These are phyloP conservation scores for Pelobates fuscus DNA, from an alignment of 2,113 vertebrate species.

Conservation along the genomic window DNA sequence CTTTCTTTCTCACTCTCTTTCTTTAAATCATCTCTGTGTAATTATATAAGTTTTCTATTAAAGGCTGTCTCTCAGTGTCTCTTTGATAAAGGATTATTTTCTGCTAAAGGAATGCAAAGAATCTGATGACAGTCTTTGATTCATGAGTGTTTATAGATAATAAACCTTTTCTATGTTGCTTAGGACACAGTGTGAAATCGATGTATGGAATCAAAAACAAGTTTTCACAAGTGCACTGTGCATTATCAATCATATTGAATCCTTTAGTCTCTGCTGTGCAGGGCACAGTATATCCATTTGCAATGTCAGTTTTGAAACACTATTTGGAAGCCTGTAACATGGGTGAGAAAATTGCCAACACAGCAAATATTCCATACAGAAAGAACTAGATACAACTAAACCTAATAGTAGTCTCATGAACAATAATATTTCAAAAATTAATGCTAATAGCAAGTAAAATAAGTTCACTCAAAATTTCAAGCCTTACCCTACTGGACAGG, in stretches of 20 bases:
- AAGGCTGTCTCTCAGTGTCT: neutral
- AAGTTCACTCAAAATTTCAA: too few relatives aligned
- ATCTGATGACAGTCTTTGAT: neutral
- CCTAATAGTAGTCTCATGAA: neutral
- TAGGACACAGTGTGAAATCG: neutral
- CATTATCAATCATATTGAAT: neutral
- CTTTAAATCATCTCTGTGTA: neutral
- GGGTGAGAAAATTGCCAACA: neutral
- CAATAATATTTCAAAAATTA: neutral
- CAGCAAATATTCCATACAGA: constrained; percentile 3
- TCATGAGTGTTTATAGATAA: neutral
- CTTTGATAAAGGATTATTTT: constrained; percentile 4
- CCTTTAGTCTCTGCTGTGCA: neutral
- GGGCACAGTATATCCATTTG: constrained; percentile 14
- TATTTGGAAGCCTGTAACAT: constrained; percentile 29
- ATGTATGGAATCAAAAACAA: constrained; percentile 6
- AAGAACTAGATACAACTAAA: constrained; percentile 23
- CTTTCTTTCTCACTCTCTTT: neutral
- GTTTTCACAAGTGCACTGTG: neutral
- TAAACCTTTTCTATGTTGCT: neutral
- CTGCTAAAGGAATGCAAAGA: neutral
- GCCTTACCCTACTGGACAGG: too few relatives aligned
- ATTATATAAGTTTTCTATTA: neutral
- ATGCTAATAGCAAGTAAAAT: too few relatives aligned
- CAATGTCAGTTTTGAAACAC: constrained; percentile 9